Evolutionary conservation across 2,113 vertebrate genomes (phyloP).

Genomic region (Cavia porcellus): DNA sequence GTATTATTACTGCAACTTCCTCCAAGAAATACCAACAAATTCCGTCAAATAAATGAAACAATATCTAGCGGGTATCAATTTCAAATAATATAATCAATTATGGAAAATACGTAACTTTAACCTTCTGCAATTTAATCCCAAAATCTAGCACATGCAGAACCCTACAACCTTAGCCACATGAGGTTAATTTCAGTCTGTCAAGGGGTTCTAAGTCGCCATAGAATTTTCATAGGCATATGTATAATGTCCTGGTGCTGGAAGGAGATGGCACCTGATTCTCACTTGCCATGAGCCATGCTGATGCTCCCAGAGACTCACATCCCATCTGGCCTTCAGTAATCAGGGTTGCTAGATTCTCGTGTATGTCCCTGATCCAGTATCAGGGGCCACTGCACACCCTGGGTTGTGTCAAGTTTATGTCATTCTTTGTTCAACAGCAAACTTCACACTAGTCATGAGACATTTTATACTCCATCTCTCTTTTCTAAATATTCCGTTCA

Average conservation of each 20-base stretch:
- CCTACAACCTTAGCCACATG: not conserved
- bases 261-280: not conserved
- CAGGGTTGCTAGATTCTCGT: not conserved
- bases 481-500: not conserved
- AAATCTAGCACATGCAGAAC: not conserved
- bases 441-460: not conserved
- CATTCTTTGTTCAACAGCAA: not conserved
- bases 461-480: not conserved
- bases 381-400: not conserved
- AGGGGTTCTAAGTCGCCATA: not conserved
- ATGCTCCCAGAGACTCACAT: not conserved
- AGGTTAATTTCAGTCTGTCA: not conserved
- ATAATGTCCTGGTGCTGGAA: not conserved
- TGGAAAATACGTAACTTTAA: constrained; percentile 39
- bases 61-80: constrained; percentile 12
- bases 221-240: not conserved
- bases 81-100: constrained; percentile 18
- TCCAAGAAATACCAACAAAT: not conserved
- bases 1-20: not conserved
- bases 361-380: not conserved
- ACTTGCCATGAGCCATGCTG: not conserved
- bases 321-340: not conserved
- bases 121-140: constrained; percentile 36
- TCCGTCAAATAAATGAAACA: constrained; percentile 24
- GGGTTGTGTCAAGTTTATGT: not conserved